These are phyloP conservation scores for Gymnorhina tibicen DNA, from an alignment of 2,113 vertebrate genomes.

Conservation along the genomic window DNA sequence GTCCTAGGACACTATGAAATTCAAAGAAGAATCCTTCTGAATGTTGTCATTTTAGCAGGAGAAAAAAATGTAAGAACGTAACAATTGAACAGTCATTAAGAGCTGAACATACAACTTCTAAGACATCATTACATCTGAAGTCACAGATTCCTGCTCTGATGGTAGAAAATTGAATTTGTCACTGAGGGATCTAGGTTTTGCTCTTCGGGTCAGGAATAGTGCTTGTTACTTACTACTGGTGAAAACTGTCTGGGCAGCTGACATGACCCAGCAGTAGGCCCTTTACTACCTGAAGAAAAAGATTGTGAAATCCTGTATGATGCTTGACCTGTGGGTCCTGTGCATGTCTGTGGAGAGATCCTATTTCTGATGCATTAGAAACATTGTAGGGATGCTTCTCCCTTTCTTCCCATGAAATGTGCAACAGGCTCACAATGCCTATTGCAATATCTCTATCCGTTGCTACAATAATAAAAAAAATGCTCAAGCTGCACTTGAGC, in stretches of 20 bases:
- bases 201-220: neutral
- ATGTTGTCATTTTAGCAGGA: neutral
- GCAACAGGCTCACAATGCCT: neutral
- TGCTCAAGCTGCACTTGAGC: neutral
- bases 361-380: neutral
- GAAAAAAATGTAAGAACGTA: neutral
- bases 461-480: neutral
- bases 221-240: neutral
- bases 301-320: neutral
- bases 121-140: neutral
- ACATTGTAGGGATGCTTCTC: neutral
- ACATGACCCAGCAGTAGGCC: neutral
- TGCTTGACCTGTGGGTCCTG: neutral
- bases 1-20: neutral
- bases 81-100: neutral
- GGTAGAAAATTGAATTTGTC: neutral
- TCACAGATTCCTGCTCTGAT: neutral
- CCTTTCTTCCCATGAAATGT: neutral
- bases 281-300: neutral
- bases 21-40: neutral
- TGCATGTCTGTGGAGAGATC: neutral
- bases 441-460: neutral
- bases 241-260: neutral
- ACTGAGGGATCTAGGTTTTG: neutral
- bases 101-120: accelerated